phyloP scores from a whole-genome alignment of 2,888 invertebrate genomes.

The Mesoligia furuncula region DNA sequence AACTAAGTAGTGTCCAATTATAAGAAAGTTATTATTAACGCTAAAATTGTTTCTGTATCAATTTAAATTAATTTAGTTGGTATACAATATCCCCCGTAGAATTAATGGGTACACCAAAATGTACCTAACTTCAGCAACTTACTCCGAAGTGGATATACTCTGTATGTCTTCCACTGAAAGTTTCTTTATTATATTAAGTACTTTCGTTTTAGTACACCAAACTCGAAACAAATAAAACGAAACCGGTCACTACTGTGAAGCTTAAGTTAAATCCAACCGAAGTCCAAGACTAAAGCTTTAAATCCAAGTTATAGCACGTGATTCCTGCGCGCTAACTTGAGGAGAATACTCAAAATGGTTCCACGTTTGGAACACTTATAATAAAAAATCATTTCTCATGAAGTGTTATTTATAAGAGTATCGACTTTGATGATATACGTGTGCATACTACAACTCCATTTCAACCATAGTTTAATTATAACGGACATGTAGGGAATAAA shows the following conservation, averaged over 20 bases:
- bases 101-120: slow-evolving; percentile 1
- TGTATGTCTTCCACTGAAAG: slow-evolving; percentile 29
- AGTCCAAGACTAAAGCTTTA: slow-evolving; percentile 55
- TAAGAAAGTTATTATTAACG: background rate
- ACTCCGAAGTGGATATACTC: slow-evolving; percentile 8
- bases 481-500: slow-evolving; percentile 26
- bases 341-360: slow-evolving; percentile 42
- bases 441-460: background rate
- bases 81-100: background rate
- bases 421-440: slow-evolving; percentile 25
- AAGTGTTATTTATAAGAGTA: slow-evolving; percentile 24
- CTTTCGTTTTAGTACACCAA: slow-evolving; percentile 40
- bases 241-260: slow-evolving; percentile 46
- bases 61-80: slow-evolving; percentile 9
- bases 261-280: slow-evolving; percentile 53
- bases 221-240: slow-evolving; percentile 59
- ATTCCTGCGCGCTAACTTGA: slow-evolving; percentile 41
- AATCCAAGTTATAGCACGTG: slow-evolving; percentile 57
- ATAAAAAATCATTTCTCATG: slow-evolving; percentile 34
- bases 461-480: slow-evolving; percentile 17
- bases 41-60: background rate
- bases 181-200: slow-evolving; percentile 49
- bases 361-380: slow-evolving; percentile 38
- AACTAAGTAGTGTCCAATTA: background rate
- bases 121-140: slow-evolving; percentile 9